These are phyloP conservation scores for Hyalella azteca DNA, from an alignment of 2,888 invertebrate species.

Conservation along the genomic window DNA sequence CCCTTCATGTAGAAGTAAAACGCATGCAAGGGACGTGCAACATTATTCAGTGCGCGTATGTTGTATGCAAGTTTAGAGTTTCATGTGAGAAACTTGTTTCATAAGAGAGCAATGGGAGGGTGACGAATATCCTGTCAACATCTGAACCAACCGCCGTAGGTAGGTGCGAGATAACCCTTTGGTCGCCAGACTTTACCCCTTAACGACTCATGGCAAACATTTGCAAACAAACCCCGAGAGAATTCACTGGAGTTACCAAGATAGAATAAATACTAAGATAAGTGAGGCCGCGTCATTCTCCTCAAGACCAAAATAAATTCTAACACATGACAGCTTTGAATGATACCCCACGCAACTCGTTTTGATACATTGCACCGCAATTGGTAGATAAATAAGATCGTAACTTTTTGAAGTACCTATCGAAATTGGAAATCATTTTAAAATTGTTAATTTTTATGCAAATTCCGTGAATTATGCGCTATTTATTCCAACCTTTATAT, in stretches of 20 bases:
- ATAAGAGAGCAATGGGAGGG: background rate
- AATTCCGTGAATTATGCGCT: too few relatives aligned
- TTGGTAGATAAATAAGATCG: too few relatives aligned
- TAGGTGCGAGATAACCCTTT: constrained; percentile 14
- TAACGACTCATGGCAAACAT: constrained; percentile 28
- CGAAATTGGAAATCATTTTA: too few relatives aligned
- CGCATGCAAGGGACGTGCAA: background rate
- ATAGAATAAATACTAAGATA: constrained; percentile 26
- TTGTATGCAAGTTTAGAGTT: too few relatives aligned
- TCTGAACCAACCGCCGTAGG: background rate
- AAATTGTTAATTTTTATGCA: too few relatives aligned
- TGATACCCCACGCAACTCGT: too few relatives aligned
- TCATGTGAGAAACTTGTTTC: background rate
- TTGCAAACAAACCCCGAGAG: constrained; percentile 28
- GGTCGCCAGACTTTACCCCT: constrained; percentile 26
- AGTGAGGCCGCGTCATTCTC: constrained; percentile 26
- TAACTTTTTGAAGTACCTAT: too few relatives aligned
- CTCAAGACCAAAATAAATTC: background rate
- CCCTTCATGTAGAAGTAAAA: background rate
- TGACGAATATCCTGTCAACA: background rate
- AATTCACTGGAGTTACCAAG: constrained; percentile 32
- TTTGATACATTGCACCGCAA: too few relatives aligned
- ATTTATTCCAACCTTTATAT: too few relatives aligned
- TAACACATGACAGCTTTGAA: background rate
- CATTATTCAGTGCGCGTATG: background rate